phyloP scores from a whole-genome alignment of 2,113 vertebrate species.

The Sprattus sprattus region DNA sequence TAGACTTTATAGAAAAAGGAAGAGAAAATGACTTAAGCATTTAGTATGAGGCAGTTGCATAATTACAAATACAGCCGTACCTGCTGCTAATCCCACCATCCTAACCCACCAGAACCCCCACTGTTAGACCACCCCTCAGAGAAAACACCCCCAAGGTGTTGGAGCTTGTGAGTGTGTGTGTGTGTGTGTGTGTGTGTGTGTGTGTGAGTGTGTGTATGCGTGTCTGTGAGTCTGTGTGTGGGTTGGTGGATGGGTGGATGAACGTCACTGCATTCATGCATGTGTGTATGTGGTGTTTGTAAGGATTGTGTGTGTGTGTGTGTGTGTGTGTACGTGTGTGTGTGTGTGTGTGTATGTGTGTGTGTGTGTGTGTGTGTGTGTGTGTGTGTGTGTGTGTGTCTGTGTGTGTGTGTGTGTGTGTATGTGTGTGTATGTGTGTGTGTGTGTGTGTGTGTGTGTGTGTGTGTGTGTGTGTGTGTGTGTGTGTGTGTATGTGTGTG shows the following conservation, averaged over 20 bases:
- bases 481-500: slow-evolving; percentile 36
- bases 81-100: neutral
- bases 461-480: neutral
- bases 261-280: slow-evolving; percentile 13
- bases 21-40: neutral
- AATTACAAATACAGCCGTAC: neutral
- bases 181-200: neutral
- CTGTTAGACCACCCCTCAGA: neutral
- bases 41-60: neutral
- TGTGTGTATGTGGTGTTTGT: slow-evolving; percentile 27
- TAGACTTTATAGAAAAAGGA: neutral
- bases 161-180: neutral
- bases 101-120: neutral
- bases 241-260: neutral
- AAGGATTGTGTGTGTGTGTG: slow-evolving; percentile 8
- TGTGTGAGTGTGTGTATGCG: neutral
- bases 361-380: slow-evolving; percentile 22
- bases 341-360: slow-evolving; percentile 29
- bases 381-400: neutral
- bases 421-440: slow-evolving; percentile 17
- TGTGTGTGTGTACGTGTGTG: slow-evolving; percentile 39
- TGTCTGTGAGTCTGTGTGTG: neutral
- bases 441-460: slow-evolving; percentile 26
- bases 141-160: neutral
- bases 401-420: neutral